A percentile compares a stretch with the other conserved stretches of the same genome.
These are phyloP conservation scores for Porites australiensis DNA, from an alignment of 64 coral and sea anemone species.

Conservation along the genomic window DNA sequence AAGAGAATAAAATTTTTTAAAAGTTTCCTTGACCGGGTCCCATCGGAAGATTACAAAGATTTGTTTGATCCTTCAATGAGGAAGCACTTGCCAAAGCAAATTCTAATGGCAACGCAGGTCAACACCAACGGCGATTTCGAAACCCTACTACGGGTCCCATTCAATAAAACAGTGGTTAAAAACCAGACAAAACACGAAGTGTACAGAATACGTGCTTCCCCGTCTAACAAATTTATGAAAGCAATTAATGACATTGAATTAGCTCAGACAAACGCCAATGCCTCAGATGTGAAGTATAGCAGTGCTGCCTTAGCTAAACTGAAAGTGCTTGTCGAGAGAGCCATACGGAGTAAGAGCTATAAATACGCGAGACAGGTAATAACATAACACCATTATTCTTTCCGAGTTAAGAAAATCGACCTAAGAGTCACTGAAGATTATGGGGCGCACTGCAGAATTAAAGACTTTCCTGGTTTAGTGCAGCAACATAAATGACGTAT, in stretches of 20 bases:
- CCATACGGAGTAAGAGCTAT: slow-evolving; percentile 24
- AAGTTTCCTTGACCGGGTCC: too few species aligned
- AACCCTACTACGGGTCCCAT: background rate
- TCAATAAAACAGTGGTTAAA: background rate
- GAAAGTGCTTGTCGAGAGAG: slow-evolving; percentile 11
- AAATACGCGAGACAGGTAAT: slow-evolving; percentile 52
- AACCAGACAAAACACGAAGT: slow-evolving; percentile 38
- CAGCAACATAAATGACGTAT: too few species aligned
- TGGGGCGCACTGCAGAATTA: too few species aligned
- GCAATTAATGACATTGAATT: slow-evolving; percentile 78
- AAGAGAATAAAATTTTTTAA: too few species aligned
- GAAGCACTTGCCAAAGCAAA: background rate
- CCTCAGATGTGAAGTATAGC: background rate
- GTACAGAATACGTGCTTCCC: slow-evolving; percentile 51
- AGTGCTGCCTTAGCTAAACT: slow-evolving; percentile 3
- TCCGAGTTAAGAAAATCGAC: too few species aligned
- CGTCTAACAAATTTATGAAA: slow-evolving; percentile 74
- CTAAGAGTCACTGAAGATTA: too few species aligned
- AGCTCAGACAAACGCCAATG: slow-evolving; percentile 53
- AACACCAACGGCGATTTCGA: too few species aligned
- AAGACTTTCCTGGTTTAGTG: too few species aligned
- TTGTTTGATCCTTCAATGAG: too few species aligned
- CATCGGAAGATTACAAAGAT: too few species aligned
- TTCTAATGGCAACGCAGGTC: background rate
- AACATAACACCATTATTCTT: too few species aligned